Base-by-base conservation (phyloP, 2,113 vertebrate genomes). In the Lutjanus erythropterus region DNA sequence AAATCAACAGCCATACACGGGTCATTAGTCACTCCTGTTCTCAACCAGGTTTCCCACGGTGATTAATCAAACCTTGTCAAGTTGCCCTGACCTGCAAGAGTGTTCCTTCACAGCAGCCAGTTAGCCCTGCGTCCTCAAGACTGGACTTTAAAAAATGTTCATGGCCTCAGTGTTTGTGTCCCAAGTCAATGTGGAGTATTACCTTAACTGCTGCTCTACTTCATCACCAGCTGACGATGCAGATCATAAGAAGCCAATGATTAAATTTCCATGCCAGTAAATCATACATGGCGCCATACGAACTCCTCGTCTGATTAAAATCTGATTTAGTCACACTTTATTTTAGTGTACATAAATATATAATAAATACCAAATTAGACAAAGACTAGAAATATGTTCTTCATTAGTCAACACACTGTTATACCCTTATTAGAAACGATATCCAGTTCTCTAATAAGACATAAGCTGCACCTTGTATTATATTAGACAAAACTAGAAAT, bases 11-110 rank as follows among this genome's bases (percentile, higher is more conserved):
- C 81, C 87, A 83, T 83, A 80, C 69, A 85, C 18, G 55, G 86
- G 83, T 86, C 87, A 90, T 93, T 93, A 92, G 84, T 92, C 90
- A 91, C 86, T 86, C 68, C 81, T 79, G 89, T 80, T 93, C 84
- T 85, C 49, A 10, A 91, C 87, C 80, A 90, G 88, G 61, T 88
- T 89, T 90, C 86, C 77, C 79, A 89, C 58, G 31, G 87, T 46
- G 83, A 93, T 95, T 91, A 92, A 94, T 94, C 93, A 93, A 77
- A 86, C 61, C 41, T 55, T 85, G 90, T 91, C 90, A 89, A 81
- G 53, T 78, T 68, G 68, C 77, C 66, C 65, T 78, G 79, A 91
- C 80, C 87, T 82, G 87, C 23, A n/a, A 68, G 67, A 83, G 75
- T 62, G 74, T 73, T 74, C 75, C 76, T 71, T 84, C 74, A 47